A percentile compares a stretch with the other conserved stretches of the same genome.
Evolutionary conservation across 2,888 invertebrate genomes (phyloP).

Genomic region (Fragum fragum): DNA sequence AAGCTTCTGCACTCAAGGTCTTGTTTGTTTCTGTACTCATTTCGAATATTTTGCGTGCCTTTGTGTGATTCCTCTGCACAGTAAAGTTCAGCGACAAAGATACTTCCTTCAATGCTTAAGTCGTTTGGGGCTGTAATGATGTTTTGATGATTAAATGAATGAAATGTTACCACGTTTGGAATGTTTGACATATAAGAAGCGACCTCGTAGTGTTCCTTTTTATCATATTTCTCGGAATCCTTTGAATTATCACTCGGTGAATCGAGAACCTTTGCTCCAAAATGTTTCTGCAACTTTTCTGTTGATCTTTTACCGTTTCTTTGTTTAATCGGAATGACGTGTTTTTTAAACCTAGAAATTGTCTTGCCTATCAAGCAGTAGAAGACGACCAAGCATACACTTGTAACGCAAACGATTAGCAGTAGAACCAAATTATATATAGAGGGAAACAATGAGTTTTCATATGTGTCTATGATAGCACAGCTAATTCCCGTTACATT

Average conservation of each 20-base stretch:
- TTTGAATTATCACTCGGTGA: background rate
- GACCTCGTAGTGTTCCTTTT: too few relatives aligned
- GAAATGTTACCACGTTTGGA: too few relatives aligned
- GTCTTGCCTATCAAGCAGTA: constrained; percentile 35
- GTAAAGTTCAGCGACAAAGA: too few relatives aligned
- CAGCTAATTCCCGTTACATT: constrained; percentile 45
- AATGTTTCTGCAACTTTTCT: background rate
- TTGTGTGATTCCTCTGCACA: too few relatives aligned
- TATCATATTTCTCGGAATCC: background rate
- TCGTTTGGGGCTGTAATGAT: too few relatives aligned
- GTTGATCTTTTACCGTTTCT: background rate
- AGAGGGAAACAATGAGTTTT: background rate
- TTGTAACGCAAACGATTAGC: constrained; percentile 1
- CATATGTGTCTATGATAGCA: constrained; percentile 42
- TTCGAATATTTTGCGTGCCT: too few relatives aligned
- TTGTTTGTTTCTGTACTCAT: too few relatives aligned
- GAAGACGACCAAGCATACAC: constrained; percentile 34
- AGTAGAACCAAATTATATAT: background rate
- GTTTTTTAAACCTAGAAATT: constrained; percentile 16
- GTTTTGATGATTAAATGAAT: too few relatives aligned
- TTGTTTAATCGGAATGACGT: background rate
- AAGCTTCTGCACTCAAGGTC: too few relatives aligned
- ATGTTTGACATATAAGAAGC: background rate
- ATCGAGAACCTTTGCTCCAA: background rate
- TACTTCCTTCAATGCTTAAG: too few relatives aligned